These are phyloP conservation scores for Drosophila meridiana DNA, from an alignment of 2,888 invertebrate genomes.

Conservation along the genomic window DNA sequence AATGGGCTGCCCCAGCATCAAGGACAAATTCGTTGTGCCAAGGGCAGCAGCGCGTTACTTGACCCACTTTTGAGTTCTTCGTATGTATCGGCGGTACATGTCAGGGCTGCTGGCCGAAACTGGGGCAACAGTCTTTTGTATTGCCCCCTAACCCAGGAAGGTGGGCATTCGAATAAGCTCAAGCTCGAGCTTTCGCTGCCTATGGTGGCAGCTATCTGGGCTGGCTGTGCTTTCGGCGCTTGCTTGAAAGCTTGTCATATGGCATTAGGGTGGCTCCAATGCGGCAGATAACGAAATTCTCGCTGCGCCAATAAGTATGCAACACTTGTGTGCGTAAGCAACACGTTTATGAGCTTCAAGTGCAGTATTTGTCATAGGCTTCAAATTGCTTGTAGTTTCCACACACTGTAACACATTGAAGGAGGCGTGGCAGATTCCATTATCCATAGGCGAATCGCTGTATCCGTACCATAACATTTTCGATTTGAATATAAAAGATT, in stretches of 20 bases:
- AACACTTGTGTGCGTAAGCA: not conserved
- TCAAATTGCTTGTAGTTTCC: too few species aligned
- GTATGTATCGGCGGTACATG: slow-evolving; percentile 18
- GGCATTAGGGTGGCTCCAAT: slow-evolving; percentile 16
- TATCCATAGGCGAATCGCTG: too few species aligned
- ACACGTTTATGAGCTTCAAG: too few species aligned
- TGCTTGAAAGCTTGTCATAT: not conserved
- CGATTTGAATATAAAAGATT: too few species aligned
- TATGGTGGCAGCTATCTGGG: not conserved
- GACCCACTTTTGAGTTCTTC: slow-evolving; percentile 49
- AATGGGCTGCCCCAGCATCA: slow-evolving; percentile 37
- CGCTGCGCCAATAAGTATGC: not conserved
- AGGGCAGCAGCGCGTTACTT: slow-evolving; percentile 55
- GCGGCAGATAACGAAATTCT: not conserved
- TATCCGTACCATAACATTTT: too few species aligned
- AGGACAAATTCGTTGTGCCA: slow-evolving; percentile 60
- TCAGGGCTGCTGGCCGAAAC: slow-evolving; percentile 38
- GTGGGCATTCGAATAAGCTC: slow-evolving; percentile 11
- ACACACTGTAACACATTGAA: too few species aligned
- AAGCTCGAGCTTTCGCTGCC: not conserved
- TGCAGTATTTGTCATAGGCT: too few species aligned
- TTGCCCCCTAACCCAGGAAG: not conserved
- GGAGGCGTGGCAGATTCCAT: too few species aligned
- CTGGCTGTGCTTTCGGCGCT: not conserved
- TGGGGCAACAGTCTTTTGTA: slow-evolving; percentile 35